Evolutionary conservation across 2,888 invertebrate genomes (phyloP), one percentile per base, ranked within the genome.

Genomic region (Lepidocyrtinus sp.): DNA sequence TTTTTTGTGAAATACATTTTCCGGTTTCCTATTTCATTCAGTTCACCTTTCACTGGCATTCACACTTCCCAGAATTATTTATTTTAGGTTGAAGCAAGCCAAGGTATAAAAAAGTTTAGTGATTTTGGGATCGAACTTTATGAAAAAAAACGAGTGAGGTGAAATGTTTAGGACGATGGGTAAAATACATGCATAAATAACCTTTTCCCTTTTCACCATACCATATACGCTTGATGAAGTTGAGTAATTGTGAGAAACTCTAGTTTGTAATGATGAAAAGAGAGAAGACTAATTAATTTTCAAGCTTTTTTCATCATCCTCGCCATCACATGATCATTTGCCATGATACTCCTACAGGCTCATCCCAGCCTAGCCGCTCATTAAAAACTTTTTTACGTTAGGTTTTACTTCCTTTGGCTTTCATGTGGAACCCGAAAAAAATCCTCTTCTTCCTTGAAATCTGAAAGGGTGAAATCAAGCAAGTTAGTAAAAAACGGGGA

Each of bases 191-290:
- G n/a, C n/a, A n/a, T n/a, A n/a, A n/a, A n/a, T n/a, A 55, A 36
- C 9, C 17, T 55, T 55, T 55, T 55, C 55, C 55, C n/a, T 3
- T 12, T 36, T 36, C 12, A 5, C 12, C 36, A 7, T 12, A 9
- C 2, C 17, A 5, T 55, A 17, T 17, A 15, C 55, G 17, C 55
- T 55, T 55, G 55, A 55, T 55, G 55, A 55, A 55, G 55, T 55
- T 55, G 55, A 55, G 55, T 55, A 55, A 55, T 55, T 55, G 55
- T 55, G 55, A 55, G 55, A 55, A 55, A 55, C n/a, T 55, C 63
- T 63, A n/a, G 63, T 63, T 63, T 63, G 24, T 63, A 25, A 24
- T 63, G 26, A 63, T 63, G 63, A 63, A 63, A 25, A 63, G 25
- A 25, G 25, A 25, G 2, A n/a, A 50, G n/a, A 63, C 63, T 63